Evolutionary conservation across 2,888 invertebrate species (phyloP), one percentile per base, ranked within the genome.

Genomic region (Cheilosia vernalis): DNA sequence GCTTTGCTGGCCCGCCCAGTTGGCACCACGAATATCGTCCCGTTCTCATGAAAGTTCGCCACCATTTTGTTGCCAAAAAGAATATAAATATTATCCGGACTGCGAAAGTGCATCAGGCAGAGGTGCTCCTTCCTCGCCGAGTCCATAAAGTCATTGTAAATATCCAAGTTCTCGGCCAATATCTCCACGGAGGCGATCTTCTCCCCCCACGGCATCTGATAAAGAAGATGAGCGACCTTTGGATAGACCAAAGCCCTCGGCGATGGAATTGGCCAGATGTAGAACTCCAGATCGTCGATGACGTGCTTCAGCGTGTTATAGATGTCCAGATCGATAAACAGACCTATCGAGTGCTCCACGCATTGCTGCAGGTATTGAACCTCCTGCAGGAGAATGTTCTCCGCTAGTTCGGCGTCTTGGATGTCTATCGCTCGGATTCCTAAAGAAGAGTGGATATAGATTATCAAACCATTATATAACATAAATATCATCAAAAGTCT

Each of bases 181-280:
- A 92, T 91, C 83, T 92, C 92, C 2, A 92, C 91, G 0, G 92
- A 92, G n/a, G 92, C 90, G 40, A 90, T 90, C 55, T 90, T 89
- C 53, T 91, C 90, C 27, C 90, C 90, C 92, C 92, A 92, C 0
- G 92, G 92, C 91, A 92, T 90, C 85, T 92, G 91, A 69, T 92
- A 90, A 27, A 92, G 82, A 19, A 92, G 87, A 58, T 92, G 92
- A 0, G 91, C 90, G 7, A 91, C 90, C 53, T 90, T 91, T 2
- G 92, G 91, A 60, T 92, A 91, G 2, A 92, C 77, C 21, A 90
- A 87, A 0, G 73, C 61, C 0, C 90, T 89, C 0, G 89, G 87
- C 1, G 90, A 88, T 1, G 91, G 91, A 81, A 92, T 89, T 9
- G 92, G 89, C 92, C 92, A 92, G 7, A 92, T 91, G 87, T 91